Evolutionary conservation across 1,140 invertebrate genomes (phyloP).

Genomic region (Melipona quadrifasciata): DNA sequence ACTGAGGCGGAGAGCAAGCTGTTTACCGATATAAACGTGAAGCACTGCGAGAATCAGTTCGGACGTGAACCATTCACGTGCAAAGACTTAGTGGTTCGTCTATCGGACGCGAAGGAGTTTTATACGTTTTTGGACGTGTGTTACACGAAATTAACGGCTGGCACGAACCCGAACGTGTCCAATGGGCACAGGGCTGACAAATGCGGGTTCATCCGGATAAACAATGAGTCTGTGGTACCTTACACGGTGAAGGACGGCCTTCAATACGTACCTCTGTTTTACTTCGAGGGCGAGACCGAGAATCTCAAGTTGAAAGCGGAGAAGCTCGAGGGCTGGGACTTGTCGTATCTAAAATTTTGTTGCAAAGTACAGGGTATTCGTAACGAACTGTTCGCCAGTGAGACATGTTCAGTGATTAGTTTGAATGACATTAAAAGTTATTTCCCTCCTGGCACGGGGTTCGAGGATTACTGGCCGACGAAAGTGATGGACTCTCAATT

Average conservation of each 20-base stretch:
- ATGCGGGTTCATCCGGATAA: constrained; percentile 96
- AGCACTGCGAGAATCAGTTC: constrained; percentile 95
- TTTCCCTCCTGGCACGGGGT: constrained; percentile 92
- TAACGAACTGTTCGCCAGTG: constrained; percentile 94
- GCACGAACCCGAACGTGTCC: constrained; percentile 83
- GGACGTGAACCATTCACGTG: constrained; percentile 93
- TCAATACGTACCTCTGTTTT: constrained; percentile 96
- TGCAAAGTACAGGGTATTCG: constrained; percentile 96
- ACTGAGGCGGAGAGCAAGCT: constrained; percentile 94
- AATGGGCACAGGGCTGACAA: constrained; percentile 85
- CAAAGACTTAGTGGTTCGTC: constrained; percentile 93
- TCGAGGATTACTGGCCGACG: constrained; percentile 95
- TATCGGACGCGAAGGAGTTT: constrained; percentile 94
- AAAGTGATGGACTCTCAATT: constrained; percentile 91
- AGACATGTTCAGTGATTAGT: constrained; percentile 93
- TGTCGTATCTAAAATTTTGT: constrained; percentile 96
- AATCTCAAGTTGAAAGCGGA: constrained; percentile 93
- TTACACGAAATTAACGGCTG: constrained; percentile 89
- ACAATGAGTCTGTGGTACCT: constrained; percentile 96
- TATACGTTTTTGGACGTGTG: constrained; percentile 95
- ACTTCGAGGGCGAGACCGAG: constrained; percentile 96
- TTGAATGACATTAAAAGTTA: constrained; percentile 94
- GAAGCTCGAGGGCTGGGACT: constrained; percentile 93
- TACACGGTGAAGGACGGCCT: constrained; percentile 92
- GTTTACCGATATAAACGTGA: constrained; percentile 95